phyloP scores from a whole-genome alignment of 2,113 vertebrate species.

The Burhinus bistriatus region DNA sequence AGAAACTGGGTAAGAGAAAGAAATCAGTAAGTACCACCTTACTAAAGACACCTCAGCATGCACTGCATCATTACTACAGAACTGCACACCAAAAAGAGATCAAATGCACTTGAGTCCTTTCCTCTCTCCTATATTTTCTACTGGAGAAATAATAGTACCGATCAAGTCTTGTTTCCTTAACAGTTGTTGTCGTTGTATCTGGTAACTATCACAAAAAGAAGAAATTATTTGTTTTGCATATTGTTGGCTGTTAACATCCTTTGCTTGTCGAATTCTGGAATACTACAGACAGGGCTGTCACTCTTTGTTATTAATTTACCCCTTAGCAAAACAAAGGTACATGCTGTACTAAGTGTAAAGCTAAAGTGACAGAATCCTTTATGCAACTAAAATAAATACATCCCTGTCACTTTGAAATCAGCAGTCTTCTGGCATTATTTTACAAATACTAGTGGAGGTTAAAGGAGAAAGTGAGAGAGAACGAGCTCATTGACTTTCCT shows the following conservation, averaged over 20 bases:
- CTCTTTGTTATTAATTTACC: constrained; percentile 33
- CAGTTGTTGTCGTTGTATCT: neutral
- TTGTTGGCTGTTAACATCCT: constrained; percentile 2
- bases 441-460: neutral
- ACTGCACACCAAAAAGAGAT: neutral
- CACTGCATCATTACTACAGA: neutral
- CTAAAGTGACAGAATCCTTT: constrained; percentile 44
- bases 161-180: neutral
- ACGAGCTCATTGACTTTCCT: constrained; percentile 45
- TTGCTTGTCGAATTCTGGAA: constrained; percentile 20
- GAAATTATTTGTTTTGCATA: constrained; percentile 30
- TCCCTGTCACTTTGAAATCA: constrained; percentile 50
- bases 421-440: neutral
- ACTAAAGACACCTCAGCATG: neutral
- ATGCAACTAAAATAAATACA: constrained; percentile 55
- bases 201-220: neutral
- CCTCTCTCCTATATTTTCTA: neutral
- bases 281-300: neutral
- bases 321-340: constrained; percentile 51
- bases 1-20: neutral
- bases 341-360: neutral
- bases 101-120: neutral
- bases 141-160: neutral
- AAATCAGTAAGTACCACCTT: neutral
- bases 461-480: neutral